Evolutionary conservation across 2,797 vertebrate genomes (phyloP), one percentile per base, ranked within the genome.

Genomic region (Ciconia nigra): DNA sequence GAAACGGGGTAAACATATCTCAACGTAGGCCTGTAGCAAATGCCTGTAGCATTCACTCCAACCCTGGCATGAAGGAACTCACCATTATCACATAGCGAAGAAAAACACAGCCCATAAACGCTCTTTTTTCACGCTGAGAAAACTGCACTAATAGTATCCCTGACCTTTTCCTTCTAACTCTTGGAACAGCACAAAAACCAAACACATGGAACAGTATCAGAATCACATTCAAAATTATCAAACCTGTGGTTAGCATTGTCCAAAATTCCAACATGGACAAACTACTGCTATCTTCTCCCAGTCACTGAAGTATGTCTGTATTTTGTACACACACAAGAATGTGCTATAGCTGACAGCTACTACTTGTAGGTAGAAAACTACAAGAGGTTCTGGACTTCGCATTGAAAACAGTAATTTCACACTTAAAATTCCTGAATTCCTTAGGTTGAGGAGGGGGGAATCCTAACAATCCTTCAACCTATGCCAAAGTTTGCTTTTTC

Each of bases 21-120:
- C 47, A 81, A 19, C 8, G 22, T 0, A 52, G 20, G 35, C 8
- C 28, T 44, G 35, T 2, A 51, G 33, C 0, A 0, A 90, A 87
- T 15, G n/a, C 11, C 18, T 22, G 16, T 26, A 69, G 26, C 26
- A 39, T 62, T 72, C 33, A 61, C 39, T 39, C 33, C 51, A 76
- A 54, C 10, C 21, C 13, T 6, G 17, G 17, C 35, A 18, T 4
- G 33, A 74, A 57, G n/a, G 62, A 78, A 84, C 28, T 8, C 13
- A 46, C 12, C 11, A 31, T 35, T 39, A 63, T 10, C 22, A 83
- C 13, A 65, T 4, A 72, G 26, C 19, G 77, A 65, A 69, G 47
- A 76, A 79, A 39, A 21, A 10, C 20, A 55, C 4, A 63, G 31
- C 9, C 22, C n/a, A 57, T n/a, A 46, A 46, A 16, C 1, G n/a